These are phyloP conservation scores for Rhynchomys soricoides DNA, from an alignment of 2,113 vertebrate species.

Conservation along the genomic window DNA sequence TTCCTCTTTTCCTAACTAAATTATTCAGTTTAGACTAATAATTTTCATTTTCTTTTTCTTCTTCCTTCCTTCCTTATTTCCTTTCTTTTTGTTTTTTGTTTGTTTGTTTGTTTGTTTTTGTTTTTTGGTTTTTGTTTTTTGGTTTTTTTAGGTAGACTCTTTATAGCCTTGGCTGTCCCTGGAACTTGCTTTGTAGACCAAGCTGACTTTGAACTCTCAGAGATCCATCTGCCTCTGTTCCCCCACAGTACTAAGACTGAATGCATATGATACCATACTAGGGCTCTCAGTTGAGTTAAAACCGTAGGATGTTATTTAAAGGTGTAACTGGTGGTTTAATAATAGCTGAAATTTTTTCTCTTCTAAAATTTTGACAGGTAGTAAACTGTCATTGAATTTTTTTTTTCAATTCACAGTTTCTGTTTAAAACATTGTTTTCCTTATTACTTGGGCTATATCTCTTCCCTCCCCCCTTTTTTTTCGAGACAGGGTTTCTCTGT, in stretches of 20 bases:
- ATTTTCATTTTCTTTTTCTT: background rate
- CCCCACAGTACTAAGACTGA: background rate
- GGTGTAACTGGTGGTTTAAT: background rate
- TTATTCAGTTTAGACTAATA: background rate
- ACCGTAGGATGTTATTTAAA: background rate
- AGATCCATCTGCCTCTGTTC: background rate
- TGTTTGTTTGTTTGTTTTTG: background rate
- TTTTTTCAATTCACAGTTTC: background rate
- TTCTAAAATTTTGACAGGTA: background rate
- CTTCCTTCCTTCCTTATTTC: too few relatives aligned
- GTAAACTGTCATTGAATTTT: background rate
- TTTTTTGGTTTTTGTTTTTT: too few relatives aligned
- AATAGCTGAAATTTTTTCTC: background rate
- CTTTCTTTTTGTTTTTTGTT: too few relatives aligned
- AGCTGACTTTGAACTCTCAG: background rate
- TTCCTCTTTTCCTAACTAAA: background rate
- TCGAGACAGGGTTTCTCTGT: too few relatives aligned
- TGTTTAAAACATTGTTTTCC: background rate
- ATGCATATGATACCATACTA: background rate
- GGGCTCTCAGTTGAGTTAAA: background rate
- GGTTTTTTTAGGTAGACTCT: background rate
- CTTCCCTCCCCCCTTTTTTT: too few relatives aligned
- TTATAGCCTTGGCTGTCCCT: background rate
- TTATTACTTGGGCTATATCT: background rate
- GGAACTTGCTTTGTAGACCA: background rate